Base-by-base conservation (phyloP, 2,888 invertebrate species). In the Drosophila ochracea region DNA sequence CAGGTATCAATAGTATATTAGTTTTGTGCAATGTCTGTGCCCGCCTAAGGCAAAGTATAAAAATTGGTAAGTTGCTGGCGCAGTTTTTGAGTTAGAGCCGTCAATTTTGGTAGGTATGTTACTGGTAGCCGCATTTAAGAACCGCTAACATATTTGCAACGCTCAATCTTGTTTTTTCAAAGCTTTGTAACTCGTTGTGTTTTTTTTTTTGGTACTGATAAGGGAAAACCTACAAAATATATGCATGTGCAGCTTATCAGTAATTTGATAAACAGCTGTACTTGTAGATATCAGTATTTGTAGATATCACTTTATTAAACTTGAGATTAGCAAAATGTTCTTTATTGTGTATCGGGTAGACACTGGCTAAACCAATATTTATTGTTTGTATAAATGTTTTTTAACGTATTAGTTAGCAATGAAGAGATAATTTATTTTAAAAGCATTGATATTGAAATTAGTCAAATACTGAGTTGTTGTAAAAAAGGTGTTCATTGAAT, bases 201-300 rank as follows among this genome's bases (percentile, higher is more conserved):
- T 31, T 33, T 33, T 33, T 31, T 31, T 16, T 13, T 30, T 25
- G 0, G 10, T 13, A 21, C 28, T 39, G 53, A 53, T 53, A 68
- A n/a, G 9, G 11, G 7, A 35, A 6, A 55, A 19, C 43, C 13
- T 13, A 13, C 1, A 21, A n/a, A 6, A 43, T n/a, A n/a, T 10
- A 21, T 3, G 5, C 16, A 31, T 16, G 2, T 30, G 21, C 25
- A n/a, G 49, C 54, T 77, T 65, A 74, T 78, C 74, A 62, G 62
- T 13, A 41, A 21, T 43, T 58, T 54, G 63, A 66, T 61, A 80
- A 73, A 21, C 55, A 60, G 28, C 21, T 53, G n/a, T 30, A 7
- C 41, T n/a, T 41, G 10, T 41, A 10, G 41, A n/a, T n/a, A 10
- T 2, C 7, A 16, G 7, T 47, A 9, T 25, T 47, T 47, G 9